Base-by-base conservation (phyloP, 2,113 vertebrate species). In the Oxyruncus cristatus region DNA sequence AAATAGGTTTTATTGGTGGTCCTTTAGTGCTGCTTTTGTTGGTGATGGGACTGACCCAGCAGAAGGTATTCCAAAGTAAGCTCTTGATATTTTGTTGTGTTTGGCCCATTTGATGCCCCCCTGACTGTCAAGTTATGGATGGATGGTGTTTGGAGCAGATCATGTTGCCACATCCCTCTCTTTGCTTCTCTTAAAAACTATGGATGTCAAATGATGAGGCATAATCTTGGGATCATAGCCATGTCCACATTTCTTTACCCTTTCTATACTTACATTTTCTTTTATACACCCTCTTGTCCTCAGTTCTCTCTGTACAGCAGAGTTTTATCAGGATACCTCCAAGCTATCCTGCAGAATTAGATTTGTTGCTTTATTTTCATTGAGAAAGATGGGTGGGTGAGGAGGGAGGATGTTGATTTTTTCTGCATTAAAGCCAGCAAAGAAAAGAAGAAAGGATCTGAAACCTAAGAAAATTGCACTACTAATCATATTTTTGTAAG, bases 401-500 rank as follows among this genome's bases (percentile, higher is more conserved):
- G 53, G 68, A 91, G 88, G 70, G 78, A 83, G 83, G 70, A 71
- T 96, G 95, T 82, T 97, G 96, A 93, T 83, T 91, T 93, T 92
- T 71, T 21, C 56, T 87, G 80, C 74, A 75, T 96, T 95, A 94
- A 88, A 91, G 79, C 82, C 23, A 6, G 87, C 49, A 77, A 85
- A 88, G 91, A 84, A 80, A 85, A 87, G 92, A 95, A 97, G 93
- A 95, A 96, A 95, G 91, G 82, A 88, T 80, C 76, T 89, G 96
- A 97, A 97, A 96, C 85, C 89, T 84, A 44, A 96, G 96, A 95
- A 97, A 97, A 97, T 96, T 97, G 91, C 93, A 92, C 94, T 81
- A 95, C 97, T 97, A 97, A 97, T 97, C 97, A 95, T 95, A 95
- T 91, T 97, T 98, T 96, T 5, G 27, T 90, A 97, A 97, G 96